These are phyloP conservation scores for Sebastes fasciatus DNA, from an alignment of 2,113 vertebrate genomes.

Conservation along the genomic window DNA sequence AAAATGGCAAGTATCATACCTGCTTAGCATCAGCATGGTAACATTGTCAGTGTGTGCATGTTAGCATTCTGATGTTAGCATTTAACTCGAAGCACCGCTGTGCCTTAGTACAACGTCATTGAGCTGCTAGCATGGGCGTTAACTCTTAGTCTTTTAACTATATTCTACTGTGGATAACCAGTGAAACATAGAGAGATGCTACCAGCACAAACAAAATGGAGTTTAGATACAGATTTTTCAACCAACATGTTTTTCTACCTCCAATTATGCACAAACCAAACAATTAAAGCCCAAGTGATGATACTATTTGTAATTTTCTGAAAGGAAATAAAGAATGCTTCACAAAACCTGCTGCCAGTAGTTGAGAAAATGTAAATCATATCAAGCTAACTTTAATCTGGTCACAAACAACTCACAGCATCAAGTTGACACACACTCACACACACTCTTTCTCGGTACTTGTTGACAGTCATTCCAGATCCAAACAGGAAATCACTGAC, in stretches of 20 bases:
- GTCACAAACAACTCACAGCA: neutral
- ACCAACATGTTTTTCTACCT: neutral
- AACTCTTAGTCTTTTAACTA: too few species aligned
- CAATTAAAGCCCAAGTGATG: too few species aligned
- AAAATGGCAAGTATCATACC: too few species aligned
- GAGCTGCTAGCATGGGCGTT: too few species aligned
- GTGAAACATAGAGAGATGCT: too few species aligned
- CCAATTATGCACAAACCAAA: neutral
- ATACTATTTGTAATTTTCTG: neutral
- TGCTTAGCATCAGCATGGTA: too few species aligned
- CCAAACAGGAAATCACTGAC: slow-evolving; percentile 26
- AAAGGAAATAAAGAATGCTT: neutral
- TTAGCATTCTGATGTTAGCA: too few species aligned
- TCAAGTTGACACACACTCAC: slow-evolving; percentile 10
- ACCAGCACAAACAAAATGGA: too few species aligned
- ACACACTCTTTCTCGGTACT: slow-evolving; percentile 7
- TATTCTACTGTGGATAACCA: too few species aligned
- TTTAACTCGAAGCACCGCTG: too few species aligned
- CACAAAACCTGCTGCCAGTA: neutral
- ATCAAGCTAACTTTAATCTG: slow-evolving; percentile 6
- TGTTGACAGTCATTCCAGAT: slow-evolving; percentile 28
- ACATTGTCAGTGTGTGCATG: too few species aligned
- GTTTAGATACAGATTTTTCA: neutral
- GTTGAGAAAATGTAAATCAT: neutral
- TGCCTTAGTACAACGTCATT: too few species aligned